Conservation (phyloP, 2,888 invertebrate genomes). For the Plutella xylostella region DNA sequence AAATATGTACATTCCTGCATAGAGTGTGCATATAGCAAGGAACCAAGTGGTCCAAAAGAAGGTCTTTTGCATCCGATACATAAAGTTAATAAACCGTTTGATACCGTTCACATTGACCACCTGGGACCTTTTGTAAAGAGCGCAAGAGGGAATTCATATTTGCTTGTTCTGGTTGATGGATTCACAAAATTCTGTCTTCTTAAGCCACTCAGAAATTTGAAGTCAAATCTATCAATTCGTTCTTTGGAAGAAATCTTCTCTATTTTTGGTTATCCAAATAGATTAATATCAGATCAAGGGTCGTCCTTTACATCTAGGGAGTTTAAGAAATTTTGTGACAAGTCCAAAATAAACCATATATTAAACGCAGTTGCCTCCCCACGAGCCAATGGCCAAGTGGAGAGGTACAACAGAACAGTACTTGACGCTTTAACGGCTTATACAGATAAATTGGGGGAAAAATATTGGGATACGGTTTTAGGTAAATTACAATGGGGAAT, state of each 20-base stretch:
- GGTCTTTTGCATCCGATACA: not conserved
- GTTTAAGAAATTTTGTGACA: not conserved
- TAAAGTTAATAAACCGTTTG: not conserved
- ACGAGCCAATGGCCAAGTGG: slow-evolving; percentile 20
- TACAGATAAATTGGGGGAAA: no score
- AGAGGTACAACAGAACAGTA: slow-evolving; percentile 19
- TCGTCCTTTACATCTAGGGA: not conserved
- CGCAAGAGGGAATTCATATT: not conserved
- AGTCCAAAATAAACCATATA: slow-evolving; percentile 13
- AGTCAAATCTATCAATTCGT: not conserved
- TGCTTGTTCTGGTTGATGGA: not conserved
- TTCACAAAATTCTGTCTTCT: not conserved
- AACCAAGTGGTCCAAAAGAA: not conserved
- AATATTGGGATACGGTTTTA: no score
- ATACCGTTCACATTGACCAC: not conserved
- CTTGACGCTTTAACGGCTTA: slow-evolving; percentile 11
- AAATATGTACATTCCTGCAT: not conserved
- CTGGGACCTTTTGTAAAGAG: not conserved
- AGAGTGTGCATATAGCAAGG: not conserved
- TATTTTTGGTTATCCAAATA: not conserved
- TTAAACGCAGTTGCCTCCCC: slow-evolving; percentile 19
- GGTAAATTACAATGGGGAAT: no score
- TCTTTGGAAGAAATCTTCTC: not conserved
- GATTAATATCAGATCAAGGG: not conserved
- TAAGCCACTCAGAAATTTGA: not conserved